Base-by-base conservation (phyloP, 1,140 invertebrate genomes). In the Gryon sp. region DNA sequence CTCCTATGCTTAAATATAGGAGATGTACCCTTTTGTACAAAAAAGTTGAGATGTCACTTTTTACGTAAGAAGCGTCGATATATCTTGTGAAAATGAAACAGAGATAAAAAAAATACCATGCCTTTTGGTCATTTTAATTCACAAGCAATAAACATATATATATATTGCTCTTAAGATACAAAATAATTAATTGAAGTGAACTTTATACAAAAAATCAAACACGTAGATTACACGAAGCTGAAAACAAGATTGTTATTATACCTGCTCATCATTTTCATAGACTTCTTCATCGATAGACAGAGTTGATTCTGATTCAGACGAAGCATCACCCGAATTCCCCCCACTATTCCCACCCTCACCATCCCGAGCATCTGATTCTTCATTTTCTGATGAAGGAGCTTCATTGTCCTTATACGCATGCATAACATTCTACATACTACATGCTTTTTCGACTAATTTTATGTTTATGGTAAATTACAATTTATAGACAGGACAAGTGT, bases 361-460 rank as follows among this genome's bases (percentile, higher is more conserved):
- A 77, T 86, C 84, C 81, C 83, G 83, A 76, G 84, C 76, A 78
- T 86, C 87, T 38, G 76, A 83, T 79, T 85, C 82, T 76, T 86
- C 84, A 73, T 84, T 85, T 60, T 87, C 87, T 60, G 85, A 83
- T 41, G 76, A 81, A 77, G 80, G 79, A 76, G 81, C 79, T 81
- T 87, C 86, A 85, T 82, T 84, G 82, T 88, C 86, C 86, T 88
- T 88, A 86, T 81, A 88, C 79, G 87, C 86, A 87, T 88, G 87
- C 87, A 86, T 83, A 84, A 86, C 76, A 80, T 83, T 83, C 85
- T 86, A 87, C 85, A 85, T 86, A 84, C 79, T 76, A 77, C 84
- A 86, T 86, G 85, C 85, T 81, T 79, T 78, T 69, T 34, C 18
- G 14, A 45, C 41, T 45, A 52, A 62, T 41, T 62, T 43, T 45